These are phyloP conservation scores for Moxostoma hubbsi DNA, from an alignment of 2,797 vertebrate genomes.

Conservation along the genomic window DNA sequence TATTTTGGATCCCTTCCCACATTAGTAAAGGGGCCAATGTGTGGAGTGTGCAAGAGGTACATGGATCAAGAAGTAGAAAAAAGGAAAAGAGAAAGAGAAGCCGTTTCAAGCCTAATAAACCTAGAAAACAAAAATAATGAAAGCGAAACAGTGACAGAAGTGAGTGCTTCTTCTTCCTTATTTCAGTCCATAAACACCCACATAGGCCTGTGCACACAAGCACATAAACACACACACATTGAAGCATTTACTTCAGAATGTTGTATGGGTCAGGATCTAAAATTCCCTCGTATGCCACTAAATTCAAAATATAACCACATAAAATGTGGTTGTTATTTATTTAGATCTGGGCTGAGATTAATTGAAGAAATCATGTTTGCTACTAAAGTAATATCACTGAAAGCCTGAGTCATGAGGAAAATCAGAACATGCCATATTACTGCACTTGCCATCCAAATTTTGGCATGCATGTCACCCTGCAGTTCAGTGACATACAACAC, in stretches of 20 bases:
- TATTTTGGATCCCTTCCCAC: not conserved
- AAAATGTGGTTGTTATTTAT: conserved; percentile 5
- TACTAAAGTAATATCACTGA: conserved; percentile 28
- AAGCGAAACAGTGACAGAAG: too few relatives aligned
- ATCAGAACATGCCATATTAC: not conserved
- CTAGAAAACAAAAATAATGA: not conserved
- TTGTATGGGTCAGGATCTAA: conserved; percentile 6
- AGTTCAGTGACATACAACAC: not conserved
- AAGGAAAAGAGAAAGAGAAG: not conserved
- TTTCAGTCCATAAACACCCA: not conserved
- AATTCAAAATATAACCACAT: conserved; percentile 13
- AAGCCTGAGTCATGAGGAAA: conserved; percentile 31
- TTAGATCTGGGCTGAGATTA: conserved; percentile 17
- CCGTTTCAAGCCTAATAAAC: not conserved
- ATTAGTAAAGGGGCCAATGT: not conserved
- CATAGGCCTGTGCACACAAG: not conserved
- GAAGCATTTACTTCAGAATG: conserved; percentile 15
- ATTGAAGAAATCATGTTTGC: conserved; percentile 33
- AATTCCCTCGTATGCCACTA: not conserved
- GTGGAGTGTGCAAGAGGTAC: too few relatives aligned
- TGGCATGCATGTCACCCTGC: not conserved
- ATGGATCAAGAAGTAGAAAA: not conserved
- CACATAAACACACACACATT: not conserved
- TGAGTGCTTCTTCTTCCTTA: not conserved
- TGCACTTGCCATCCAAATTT: not conserved